Conservation (phyloP, 2,888 invertebrate species). For the Marronus borbonicus region DNA sequence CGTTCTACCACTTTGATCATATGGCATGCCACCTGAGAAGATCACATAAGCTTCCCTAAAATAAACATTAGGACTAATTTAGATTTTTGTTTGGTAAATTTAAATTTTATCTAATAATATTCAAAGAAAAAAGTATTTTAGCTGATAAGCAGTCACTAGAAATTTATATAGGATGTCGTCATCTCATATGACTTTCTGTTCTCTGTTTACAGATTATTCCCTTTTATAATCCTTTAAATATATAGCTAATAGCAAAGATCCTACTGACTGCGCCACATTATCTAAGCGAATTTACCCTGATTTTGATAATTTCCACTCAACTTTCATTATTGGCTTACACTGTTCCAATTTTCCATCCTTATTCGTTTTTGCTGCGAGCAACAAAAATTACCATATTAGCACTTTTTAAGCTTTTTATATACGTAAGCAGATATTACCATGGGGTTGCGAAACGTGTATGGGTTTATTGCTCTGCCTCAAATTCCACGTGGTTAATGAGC, state of each 20-base stretch:
- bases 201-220: too few relatives aligned
- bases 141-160: too few relatives aligned
- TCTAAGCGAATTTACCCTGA: slow-evolving; percentile 78
- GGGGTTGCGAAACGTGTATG: slow-evolving; percentile 88
- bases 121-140: too few relatives aligned
- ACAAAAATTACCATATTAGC: slow-evolving; percentile 39
- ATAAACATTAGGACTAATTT: slow-evolving; percentile 56
- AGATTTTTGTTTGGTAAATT: too few relatives aligned
- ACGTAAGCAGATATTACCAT: slow-evolving; percentile 75
- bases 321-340: slow-evolving; percentile 95
- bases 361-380: slow-evolving; percentile 85
- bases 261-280: neutral
- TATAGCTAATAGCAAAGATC: neutral
- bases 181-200: too few relatives aligned
- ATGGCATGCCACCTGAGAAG: slow-evolving; percentile 96
- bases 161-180: too few relatives aligned
- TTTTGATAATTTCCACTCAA: slow-evolving; percentile 94
- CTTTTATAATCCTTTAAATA: neutral
- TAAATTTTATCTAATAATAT: too few relatives aligned
- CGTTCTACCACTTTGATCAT: slow-evolving; percentile 90
- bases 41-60: slow-evolving; percentile 94
- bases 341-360: slow-evolving; percentile 95
- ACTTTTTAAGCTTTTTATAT: too few relatives aligned
- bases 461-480: slow-evolving; percentile 84
- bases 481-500: slow-evolving; percentile 95